A percentile compares a stretch with the other conserved stretches of the same genome.
Evolutionary conservation across 92 coral and sea anemone genomes (phyloP).

Genomic region (Nematostella vectensis): DNA sequence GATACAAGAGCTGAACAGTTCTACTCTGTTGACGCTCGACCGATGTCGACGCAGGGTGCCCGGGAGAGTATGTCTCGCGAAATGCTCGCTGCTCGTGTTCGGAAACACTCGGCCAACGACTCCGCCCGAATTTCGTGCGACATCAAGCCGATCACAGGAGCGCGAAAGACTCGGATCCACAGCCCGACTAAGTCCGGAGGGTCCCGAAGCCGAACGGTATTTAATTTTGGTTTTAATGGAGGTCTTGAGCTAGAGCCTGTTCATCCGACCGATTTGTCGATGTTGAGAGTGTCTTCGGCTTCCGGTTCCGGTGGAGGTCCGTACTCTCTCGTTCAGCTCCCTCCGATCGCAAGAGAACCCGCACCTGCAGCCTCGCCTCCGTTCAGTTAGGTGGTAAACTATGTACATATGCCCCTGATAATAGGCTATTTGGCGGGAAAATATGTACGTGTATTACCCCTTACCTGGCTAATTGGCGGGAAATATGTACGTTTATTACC

Average conservation of each 20-base stretch:
- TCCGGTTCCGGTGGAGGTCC: constrained; percentile 47
- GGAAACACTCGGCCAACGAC: constrained; percentile 58
- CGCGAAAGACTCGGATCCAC: constrained; percentile 1
- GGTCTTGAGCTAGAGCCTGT: constrained; percentile 62
- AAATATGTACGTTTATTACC: too few species aligned
- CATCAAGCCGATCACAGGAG: constrained; percentile 7
- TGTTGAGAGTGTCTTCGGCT: constrained; percentile 54
- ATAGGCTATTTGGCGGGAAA: too few species aligned
- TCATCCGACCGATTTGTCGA: constrained; percentile 63
- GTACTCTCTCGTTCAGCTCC: constrained; percentile 72
- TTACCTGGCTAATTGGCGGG: too few species aligned
- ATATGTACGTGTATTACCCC: too few species aligned
- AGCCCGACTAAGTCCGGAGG: constrained; percentile 2
- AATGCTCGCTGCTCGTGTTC: constrained; percentile 39
- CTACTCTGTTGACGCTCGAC: constrained; percentile 30
- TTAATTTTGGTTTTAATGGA: constrained; percentile 51
- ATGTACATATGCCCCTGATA: not conserved
- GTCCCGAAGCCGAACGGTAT: constrained; percentile 33
- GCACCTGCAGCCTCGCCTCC: constrained; percentile 29
- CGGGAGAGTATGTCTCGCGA: constrained; percentile 31
- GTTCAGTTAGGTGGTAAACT: constrained; percentile 15
- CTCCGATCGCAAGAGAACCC: constrained; percentile 65
- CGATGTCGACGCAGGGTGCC: constrained; percentile 42
- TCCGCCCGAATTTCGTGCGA: constrained; percentile 46
- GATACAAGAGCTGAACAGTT: constrained; percentile 18